These are phyloP conservation scores for Caradrina kadenii DNA, from an alignment of 2,888 invertebrate species.

Conservation along the genomic window DNA sequence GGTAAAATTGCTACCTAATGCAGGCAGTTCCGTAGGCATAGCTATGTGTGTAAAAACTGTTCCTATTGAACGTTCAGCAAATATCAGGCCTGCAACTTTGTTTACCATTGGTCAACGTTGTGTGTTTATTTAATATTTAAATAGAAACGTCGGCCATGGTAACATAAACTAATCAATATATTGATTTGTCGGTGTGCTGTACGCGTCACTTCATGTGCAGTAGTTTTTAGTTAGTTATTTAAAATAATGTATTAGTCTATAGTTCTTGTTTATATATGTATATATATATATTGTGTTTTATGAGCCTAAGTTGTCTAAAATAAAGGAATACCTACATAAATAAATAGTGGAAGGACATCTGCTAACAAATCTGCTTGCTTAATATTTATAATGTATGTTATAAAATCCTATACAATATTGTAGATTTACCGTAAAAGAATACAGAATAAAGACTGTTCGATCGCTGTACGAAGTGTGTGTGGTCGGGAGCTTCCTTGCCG, in stretches of 20 bases:
- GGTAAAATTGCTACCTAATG: background rate
- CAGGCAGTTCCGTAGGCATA: constrained; percentile 6
- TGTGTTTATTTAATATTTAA: constrained; percentile 33
- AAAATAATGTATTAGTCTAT: too few relatives aligned
- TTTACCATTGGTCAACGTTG: constrained; percentile 18
- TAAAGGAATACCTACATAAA: too few relatives aligned
- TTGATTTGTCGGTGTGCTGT: too few relatives aligned
- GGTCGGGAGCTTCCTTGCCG: constrained; percentile 78
- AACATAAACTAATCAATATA: constrained; percentile 21
- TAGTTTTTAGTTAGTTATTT: too few relatives aligned
- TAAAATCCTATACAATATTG: too few relatives aligned
- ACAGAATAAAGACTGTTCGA: constrained; percentile 64
- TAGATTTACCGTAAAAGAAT: background rate
- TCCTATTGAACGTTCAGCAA: constrained; percentile 23
- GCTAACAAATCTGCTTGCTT: too few relatives aligned
- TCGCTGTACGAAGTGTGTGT: constrained; percentile 75
- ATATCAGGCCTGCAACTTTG: constrained; percentile 7
- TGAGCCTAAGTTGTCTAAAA: too few relatives aligned
- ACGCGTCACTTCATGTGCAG: too few relatives aligned
- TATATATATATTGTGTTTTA: too few relatives aligned
- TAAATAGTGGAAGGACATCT: too few relatives aligned
- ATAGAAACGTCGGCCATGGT: constrained; percentile 4
- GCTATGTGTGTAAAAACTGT: background rate
- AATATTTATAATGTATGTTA: too few relatives aligned
- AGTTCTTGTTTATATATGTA: too few relatives aligned